Conservation (phyloP, 2,797 vertebrate genomes). For the Phrynocephalus vlangalii region DNA sequence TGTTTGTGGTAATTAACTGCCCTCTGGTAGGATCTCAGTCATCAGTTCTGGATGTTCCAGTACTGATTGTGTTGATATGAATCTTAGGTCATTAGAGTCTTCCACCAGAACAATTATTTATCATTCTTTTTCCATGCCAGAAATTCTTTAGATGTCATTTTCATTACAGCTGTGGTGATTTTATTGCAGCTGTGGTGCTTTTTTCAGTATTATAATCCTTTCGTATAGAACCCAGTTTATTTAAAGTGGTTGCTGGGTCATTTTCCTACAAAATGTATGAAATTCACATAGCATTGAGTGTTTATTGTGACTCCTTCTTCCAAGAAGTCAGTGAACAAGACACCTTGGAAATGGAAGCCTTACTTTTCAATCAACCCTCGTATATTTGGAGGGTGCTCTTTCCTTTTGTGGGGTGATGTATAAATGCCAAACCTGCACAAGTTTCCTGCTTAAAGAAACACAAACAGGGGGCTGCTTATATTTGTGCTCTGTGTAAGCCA, state of each 20-base stretch:
- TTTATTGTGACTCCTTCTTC: too few relatives aligned
- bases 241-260: neutral
- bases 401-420: neutral
- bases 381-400: neutral
- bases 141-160: neutral
- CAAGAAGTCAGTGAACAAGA: too few relatives aligned
- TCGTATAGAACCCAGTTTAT: neutral
- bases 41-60: slow-evolving; percentile 11
- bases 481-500: neutral
- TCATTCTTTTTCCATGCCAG: neutral
- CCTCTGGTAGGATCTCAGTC: neutral
- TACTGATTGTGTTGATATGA: neutral
- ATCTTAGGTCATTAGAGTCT: neutral
- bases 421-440: neutral
- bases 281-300: neutral
- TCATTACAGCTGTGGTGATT: too few relatives aligned
- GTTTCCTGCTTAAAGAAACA: neutral
- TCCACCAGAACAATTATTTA: neutral
- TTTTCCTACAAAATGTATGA: neutral
- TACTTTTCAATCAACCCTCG: too few relatives aligned
- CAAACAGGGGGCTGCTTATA: neutral
- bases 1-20: neutral
- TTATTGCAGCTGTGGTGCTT: neutral
- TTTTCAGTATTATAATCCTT: neutral
- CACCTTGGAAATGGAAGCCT: too few relatives aligned